Conservation (phyloP, 1,140 invertebrate genomes). For the Drosophila varians region DNA sequence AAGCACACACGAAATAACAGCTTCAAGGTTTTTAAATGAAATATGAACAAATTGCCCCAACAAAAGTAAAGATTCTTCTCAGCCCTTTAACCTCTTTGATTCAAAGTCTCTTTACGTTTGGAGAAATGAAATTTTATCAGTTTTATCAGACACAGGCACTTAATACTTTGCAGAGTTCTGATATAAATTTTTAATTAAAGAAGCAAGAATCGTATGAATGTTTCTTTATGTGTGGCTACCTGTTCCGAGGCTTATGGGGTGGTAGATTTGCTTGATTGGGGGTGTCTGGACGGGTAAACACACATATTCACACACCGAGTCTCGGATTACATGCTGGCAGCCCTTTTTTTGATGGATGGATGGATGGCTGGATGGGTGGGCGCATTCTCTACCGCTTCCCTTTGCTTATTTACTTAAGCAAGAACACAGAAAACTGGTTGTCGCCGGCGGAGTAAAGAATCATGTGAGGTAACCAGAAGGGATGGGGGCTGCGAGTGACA, state of each 20-base stretch:
- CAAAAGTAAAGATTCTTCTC: neutral
- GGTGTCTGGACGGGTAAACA: conserved; percentile 20
- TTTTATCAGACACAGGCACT: neutral
- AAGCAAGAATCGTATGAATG: neutral
- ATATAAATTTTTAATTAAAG: neutral
- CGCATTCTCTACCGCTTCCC: conserved; percentile 24
- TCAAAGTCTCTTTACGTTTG: too few relatives aligned
- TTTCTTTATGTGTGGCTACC: conserved; percentile 40
- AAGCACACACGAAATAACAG: conserved; percentile 23
- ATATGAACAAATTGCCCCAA: neutral
- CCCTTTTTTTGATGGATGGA: conserved; percentile 41
- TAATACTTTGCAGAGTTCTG: neutral
- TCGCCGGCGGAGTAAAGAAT: conserved; percentile 35
- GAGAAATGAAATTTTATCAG: neutral
- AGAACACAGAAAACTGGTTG: conserved; percentile 54
- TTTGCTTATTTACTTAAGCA: conserved; percentile 55
- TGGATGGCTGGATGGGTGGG: conserved; percentile 43
- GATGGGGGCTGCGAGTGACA: conserved; percentile 29
- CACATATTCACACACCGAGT: conserved; percentile 26
- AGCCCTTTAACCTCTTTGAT: neutral
- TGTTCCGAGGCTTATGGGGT: conserved; percentile 34
- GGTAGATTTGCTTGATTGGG: conserved; percentile 26
- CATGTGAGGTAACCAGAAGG: conserved; percentile 19
- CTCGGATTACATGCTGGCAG: conserved; percentile 72
- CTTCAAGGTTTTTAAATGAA: neutral